Percentiles rank a stretch among this genome's conserved stretches.
Conservation (phyloP, 2,797 vertebrate species). For the Gymnoscopelus braueri region DNA sequence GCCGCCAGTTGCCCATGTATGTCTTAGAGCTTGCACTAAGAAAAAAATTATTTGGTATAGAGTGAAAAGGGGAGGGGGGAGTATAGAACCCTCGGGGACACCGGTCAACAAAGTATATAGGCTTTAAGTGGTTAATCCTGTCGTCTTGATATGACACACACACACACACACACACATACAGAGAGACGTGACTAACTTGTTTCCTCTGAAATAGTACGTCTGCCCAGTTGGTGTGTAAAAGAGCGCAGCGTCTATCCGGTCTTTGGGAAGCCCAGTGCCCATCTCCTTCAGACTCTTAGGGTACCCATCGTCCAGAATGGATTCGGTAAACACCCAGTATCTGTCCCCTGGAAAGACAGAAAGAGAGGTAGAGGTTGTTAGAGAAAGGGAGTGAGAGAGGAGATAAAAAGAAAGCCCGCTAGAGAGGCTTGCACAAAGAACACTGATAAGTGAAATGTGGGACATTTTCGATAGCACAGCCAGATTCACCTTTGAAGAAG, state of each 20-base stretch:
- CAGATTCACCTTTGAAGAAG: slow-evolving; percentile 89
- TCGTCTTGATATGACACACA: slow-evolving; percentile 8
- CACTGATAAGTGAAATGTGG: no score
- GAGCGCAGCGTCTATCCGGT: slow-evolving; percentile 89
- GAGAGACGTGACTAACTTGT: slow-evolving; percentile 81
- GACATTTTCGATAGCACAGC: not conserved
- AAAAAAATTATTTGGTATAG: no score
- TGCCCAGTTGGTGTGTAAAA: slow-evolving; percentile 89
- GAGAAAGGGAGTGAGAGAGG: not conserved
- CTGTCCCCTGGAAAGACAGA: slow-evolving; percentile 80
- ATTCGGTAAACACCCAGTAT: slow-evolving; percentile 92
- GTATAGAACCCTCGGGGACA: no score
- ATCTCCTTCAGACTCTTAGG: slow-evolving; percentile 87
- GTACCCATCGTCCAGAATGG: slow-evolving; percentile 83
- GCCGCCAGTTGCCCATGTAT: no score
- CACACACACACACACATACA: not conserved
- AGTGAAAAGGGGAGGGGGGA: no score
- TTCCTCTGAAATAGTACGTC: slow-evolving; percentile 90
- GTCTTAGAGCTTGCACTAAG: not conserved
- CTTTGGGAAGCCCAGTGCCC: slow-evolving; percentile 88
- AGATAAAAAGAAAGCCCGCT: not conserved
- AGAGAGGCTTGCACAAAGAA: not conserved
- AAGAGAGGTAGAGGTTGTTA: not conserved
- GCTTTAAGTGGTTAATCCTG: not conserved
- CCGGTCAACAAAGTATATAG: no score